Conservation (phyloP, 2,888 invertebrate genomes). For the Yponomeuta malinellus region DNA sequence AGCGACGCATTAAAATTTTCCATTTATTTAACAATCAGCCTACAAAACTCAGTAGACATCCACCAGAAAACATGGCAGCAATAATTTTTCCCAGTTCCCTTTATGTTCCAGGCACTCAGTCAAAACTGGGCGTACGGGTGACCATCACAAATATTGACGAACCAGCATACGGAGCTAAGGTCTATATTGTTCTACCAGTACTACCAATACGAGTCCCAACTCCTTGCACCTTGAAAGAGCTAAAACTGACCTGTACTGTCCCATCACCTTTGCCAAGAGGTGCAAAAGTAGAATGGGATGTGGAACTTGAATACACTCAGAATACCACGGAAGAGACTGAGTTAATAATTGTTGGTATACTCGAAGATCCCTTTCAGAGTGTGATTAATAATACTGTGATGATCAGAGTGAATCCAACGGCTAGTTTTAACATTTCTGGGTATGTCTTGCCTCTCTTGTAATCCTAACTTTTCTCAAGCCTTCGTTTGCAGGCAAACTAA, state of each 20-base stretch:
- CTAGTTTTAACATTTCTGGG: conserved; percentile 47
- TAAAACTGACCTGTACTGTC: conserved; percentile 46
- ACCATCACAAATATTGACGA: conserved; percentile 50
- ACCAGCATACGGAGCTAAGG: conserved; percentile 57
- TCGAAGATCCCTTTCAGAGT: conserved; percentile 43
- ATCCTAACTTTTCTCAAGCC: too few species aligned
- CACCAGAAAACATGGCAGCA: too few species aligned
- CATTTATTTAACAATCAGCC: too few species aligned
- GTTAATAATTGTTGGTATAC: conserved; percentile 35
- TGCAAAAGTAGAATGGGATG: conserved; percentile 42
- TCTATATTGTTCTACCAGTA: conserved; percentile 44
- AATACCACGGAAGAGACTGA: conserved; percentile 32
- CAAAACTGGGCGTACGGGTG: conserved; percentile 47
- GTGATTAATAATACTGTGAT: conserved; percentile 35
- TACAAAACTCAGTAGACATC: too few species aligned
- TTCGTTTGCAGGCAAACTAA: too few species aligned
- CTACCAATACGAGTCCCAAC: conserved; percentile 50
- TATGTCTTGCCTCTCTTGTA: conserved; percentile 23
- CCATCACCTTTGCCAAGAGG: conserved; percentile 48
- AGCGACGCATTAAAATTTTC: too few species aligned
- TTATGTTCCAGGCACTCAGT: conserved; percentile 49
- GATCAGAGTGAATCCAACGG: conserved; percentile 39
- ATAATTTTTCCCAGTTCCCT: conserved; percentile 33
- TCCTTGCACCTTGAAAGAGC: conserved; percentile 42
- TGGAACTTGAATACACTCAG: conserved; percentile 53